phyloP scores from a whole-genome alignment of 2,797 vertebrate species.

The Syngnathus rostellatus region DNA sequence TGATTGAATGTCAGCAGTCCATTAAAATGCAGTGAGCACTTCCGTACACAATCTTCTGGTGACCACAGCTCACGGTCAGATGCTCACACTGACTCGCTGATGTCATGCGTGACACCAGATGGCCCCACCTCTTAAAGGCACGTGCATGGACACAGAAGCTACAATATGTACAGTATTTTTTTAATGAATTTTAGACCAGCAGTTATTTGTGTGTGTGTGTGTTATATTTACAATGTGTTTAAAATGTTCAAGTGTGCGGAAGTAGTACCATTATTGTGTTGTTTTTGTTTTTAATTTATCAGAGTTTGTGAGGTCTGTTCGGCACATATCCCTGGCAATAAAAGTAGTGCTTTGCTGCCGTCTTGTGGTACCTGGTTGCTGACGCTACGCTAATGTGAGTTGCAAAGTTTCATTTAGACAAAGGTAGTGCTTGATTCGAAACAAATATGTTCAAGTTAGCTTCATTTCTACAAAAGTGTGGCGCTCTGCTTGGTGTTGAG shows the following conservation, averaged over 20 bases:
- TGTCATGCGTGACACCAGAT: background rate
- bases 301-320: too few species aligned
- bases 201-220: background rate
- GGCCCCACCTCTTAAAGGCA: background rate
- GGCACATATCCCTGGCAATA: too few species aligned
- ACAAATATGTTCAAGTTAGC: too few species aligned
- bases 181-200: background rate
- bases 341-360: background rate
- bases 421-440: background rate
- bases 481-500: background rate
- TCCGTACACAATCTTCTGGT: background rate
- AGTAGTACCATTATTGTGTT: too few species aligned
- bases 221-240: background rate
- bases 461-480: background rate
- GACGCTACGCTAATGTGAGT: background rate
- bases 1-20: background rate
- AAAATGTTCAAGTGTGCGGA: background rate
- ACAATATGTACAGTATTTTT: background rate
- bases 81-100: background rate
- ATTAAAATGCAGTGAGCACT: background rate
- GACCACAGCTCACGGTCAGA: background rate
- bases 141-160: background rate
- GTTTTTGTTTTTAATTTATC: background rate
- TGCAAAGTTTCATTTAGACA: too few species aligned
- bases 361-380: background rate